Percentiles rank a stretch among this genome's conserved stretches.
phyloP scores from a whole-genome alignment of 1,140 invertebrate genomes.

The Gryon sp. region DNA sequence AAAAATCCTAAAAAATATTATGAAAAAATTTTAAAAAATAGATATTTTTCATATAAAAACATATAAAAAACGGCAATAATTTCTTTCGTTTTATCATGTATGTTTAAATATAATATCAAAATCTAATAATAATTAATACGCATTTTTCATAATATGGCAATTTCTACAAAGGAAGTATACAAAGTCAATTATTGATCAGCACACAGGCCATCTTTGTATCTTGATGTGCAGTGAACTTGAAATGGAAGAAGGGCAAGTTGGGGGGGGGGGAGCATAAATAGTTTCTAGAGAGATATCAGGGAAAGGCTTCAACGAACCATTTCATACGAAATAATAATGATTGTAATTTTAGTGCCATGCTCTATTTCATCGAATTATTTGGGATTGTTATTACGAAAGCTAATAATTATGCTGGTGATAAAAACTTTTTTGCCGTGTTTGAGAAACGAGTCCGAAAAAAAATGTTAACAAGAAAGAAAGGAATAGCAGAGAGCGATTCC shows the following conservation, averaged over 20 bases:
- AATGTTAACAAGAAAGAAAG: background rate
- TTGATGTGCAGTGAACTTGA: slow-evolving; percentile 56
- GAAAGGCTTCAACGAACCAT: slow-evolving; percentile 60
- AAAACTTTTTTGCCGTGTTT: slow-evolving; percentile 8
- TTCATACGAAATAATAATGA: slow-evolving; percentile 42
- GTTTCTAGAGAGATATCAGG: slow-evolving; percentile 24
- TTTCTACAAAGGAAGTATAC: slow-evolving; percentile 3
- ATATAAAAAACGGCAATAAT: too few relatives aligned
- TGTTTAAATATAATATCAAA: too few relatives aligned
- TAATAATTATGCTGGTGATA: slow-evolving; percentile 6
- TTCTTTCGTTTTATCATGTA: too few relatives aligned
- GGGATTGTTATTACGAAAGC: slow-evolving; percentile 7
- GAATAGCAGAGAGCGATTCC: background rate
- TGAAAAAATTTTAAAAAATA: too few relatives aligned
- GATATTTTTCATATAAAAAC: too few relatives aligned
- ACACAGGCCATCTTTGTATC: slow-evolving; percentile 28
- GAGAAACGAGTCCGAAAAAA: background rate
- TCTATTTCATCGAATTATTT: slow-evolving; percentile 29
- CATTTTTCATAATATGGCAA: too few relatives aligned
- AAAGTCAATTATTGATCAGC: slow-evolving; percentile 53
- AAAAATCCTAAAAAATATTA: too few relatives aligned
- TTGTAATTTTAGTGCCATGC: slow-evolving; percentile 11
- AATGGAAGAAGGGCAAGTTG: slow-evolving; percentile 49
- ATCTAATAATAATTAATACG: too few relatives aligned
- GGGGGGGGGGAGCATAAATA: slow-evolving; percentile 19